phyloP scores from a whole-genome alignment of 2,113 vertebrate species.

The Syngnathus scovelli region DNA sequence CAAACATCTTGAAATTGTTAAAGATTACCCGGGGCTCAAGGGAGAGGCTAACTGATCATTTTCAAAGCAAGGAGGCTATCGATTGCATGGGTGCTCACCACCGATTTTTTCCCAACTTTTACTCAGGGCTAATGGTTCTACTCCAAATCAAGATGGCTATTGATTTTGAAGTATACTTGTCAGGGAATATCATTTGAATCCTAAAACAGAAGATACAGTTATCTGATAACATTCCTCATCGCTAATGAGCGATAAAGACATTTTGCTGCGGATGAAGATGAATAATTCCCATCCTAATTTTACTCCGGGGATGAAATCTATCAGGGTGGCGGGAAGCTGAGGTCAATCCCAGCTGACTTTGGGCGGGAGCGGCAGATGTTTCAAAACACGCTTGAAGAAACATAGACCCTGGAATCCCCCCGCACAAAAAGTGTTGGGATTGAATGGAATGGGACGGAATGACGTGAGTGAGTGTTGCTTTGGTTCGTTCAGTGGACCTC shows the following conservation, averaged over 20 bases:
- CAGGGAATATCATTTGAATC: neutral
- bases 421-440: neutral
- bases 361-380: conserved; percentile 10
- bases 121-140: neutral
- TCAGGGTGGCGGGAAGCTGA: conserved; percentile 1
- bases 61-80: neutral
- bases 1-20: too few relatives aligned
- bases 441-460: conserved; percentile 1
- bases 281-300: neutral
- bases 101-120: neutral
- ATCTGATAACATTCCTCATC: neutral
- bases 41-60: neutral
- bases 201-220: neutral
- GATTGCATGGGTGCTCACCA: neutral
- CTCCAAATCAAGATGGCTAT: neutral
- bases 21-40: neutral
- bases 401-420: conserved; percentile 4
- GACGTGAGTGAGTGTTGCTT: neutral
- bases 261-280: conserved; percentile 2
- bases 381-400: conserved; percentile 1
- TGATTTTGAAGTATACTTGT: neutral
- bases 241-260: neutral
- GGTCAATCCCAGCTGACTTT: conserved; percentile 4
- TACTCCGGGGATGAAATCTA: conserved; percentile 2
- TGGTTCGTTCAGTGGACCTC: neutral